Evolutionary conservation across 2,888 invertebrate genomes (phyloP).

Genomic region (Phyto melanocephala): DNA sequence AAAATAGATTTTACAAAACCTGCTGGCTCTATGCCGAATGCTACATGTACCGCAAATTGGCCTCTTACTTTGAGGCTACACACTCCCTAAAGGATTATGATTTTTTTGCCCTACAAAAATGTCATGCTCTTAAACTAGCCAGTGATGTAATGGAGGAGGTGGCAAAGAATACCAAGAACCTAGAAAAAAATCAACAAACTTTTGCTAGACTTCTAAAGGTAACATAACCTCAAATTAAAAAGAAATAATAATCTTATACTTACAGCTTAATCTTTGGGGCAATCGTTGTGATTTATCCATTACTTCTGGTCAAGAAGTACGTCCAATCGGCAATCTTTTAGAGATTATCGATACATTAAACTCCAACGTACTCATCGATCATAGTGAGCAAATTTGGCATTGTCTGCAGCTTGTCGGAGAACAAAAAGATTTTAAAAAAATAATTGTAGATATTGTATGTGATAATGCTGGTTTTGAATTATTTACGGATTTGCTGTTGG

Average conservation of each 20-base stretch:
- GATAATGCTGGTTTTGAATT: slow-evolving; percentile 98
- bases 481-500: slow-evolving; percentile 92
- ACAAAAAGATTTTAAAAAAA: slow-evolving; percentile 64
- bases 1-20: slow-evolving; percentile 84
- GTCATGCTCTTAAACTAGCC: slow-evolving; percentile 80
- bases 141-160: slow-evolving; percentile 71
- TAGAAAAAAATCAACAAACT: slow-evolving; percentile 53
- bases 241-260: neutral
- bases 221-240: slow-evolving; percentile 13
- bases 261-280: slow-evolving; percentile 91
- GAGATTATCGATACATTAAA: slow-evolving; percentile 81
- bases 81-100: slow-evolving; percentile 83
- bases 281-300: slow-evolving; percentile 96
- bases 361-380: slow-evolving; percentile 82
- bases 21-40: slow-evolving; percentile 95
- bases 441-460: slow-evolving; percentile 87
- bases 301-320: slow-evolving; percentile 85
- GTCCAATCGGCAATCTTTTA: slow-evolving; percentile 81
- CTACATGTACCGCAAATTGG: slow-evolving; percentile 89
- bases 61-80: slow-evolving; percentile 83
- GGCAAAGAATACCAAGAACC: slow-evolving; percentile 65
- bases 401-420: slow-evolving; percentile 68
- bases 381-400: slow-evolving; percentile 82
- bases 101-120: slow-evolving; percentile 88
- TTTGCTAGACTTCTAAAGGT: slow-evolving; percentile 73